Evolutionary conservation across 1,140 invertebrate genomes (phyloP).

Genomic region (Euschistus heros): DNA sequence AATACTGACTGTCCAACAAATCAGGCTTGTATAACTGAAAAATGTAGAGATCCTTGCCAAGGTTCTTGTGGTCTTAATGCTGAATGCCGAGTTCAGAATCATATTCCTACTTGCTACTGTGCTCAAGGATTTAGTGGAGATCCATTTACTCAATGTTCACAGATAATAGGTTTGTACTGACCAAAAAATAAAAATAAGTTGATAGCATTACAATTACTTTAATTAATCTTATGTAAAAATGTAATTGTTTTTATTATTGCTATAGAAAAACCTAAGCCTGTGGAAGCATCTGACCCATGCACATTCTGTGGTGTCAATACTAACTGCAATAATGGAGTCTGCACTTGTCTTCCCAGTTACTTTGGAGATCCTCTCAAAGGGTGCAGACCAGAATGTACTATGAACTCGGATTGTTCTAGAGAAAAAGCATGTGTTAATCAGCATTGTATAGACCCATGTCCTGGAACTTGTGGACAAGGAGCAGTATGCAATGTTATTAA

Average conservation of each 20-base stretch:
- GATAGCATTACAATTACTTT: too few species aligned
- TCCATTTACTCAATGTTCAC: constrained; percentile 43
- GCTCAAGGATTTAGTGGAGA: constrained; percentile 49
- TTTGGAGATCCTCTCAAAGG: constrained; percentile 53
- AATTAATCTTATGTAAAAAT: too few species aligned
- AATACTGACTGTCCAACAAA: constrained; percentile 42
- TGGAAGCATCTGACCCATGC: constrained; percentile 49
- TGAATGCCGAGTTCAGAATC: constrained; percentile 61
- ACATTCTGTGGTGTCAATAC: constrained; percentile 69
- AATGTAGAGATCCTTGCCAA: constrained; percentile 57
- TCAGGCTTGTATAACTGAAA: constrained; percentile 48
- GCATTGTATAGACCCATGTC: constrained; percentile 66
- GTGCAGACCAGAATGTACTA: constrained; percentile 72
- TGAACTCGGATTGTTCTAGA: constrained; percentile 70
- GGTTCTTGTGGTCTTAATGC: constrained; percentile 58
- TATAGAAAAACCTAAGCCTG: constrained; percentile 31
- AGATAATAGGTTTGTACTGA: neutral
- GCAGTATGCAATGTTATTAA: constrained; percentile 61
- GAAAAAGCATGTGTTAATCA: constrained; percentile 64
- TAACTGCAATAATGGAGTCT: constrained; percentile 58
- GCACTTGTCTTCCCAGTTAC: constrained; percentile 61
- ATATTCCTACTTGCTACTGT: constrained; percentile 61
- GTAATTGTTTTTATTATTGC: neutral
- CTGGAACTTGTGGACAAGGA: constrained; percentile 63
- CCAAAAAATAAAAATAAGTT: too few species aligned